Evolutionary conservation across 2,888 invertebrate genomes (phyloP).

Genomic region (Pyrrhosoma nymphula): DNA sequence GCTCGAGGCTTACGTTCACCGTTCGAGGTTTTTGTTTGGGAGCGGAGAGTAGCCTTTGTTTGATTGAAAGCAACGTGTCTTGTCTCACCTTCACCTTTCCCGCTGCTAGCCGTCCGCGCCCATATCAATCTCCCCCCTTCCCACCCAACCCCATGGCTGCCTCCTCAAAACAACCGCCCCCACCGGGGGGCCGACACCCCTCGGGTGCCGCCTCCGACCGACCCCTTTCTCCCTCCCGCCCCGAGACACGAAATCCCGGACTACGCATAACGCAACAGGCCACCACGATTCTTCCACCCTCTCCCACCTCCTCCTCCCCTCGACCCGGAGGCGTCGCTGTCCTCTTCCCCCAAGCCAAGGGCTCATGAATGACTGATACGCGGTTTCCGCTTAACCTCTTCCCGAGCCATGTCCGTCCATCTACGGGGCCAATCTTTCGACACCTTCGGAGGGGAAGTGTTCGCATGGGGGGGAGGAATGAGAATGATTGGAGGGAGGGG

Average conservation of each 20-base stretch:
- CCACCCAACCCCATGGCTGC: no score
- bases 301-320: neutral
- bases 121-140: neutral
- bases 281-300: neutral
- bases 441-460: neutral
- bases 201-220: no score
- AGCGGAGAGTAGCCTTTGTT: no score
- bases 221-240: neutral
- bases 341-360: neutral
- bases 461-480: neutral
- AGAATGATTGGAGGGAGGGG: neutral
- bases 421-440: constrained; percentile 1
- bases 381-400: constrained; percentile 32
- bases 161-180: no score
- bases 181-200: no score
- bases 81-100: neutral
- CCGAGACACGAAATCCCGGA: no score
- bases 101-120: neutral
- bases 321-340: no score
- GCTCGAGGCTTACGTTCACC: no score
- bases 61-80: neutral
- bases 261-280: neutral
- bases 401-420: neutral
- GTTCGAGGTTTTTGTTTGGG: no score
- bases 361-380: constrained; percentile 29